Percentiles rank a stretch among this genome's conserved stretches.
Conservation (phyloP, 2,888 invertebrate species). For the Chrysina gloriosa region DNA sequence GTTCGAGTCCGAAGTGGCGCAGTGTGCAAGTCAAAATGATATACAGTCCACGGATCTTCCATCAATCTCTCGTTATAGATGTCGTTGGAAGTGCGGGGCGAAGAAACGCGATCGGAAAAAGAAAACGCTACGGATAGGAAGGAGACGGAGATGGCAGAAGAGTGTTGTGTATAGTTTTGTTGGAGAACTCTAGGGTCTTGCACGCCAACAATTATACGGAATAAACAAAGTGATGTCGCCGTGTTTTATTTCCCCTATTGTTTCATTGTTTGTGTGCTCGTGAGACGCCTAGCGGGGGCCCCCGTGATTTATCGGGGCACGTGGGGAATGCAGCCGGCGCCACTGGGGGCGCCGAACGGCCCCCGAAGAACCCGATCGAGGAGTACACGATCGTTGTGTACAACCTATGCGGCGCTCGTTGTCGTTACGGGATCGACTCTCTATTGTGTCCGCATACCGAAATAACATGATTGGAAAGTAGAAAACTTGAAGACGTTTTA, state of each 20-base stretch:
- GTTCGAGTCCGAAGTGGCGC: slow-evolving; percentile 35
- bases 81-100: slow-evolving; percentile 12
- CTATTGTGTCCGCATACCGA: slow-evolving; percentile 10
- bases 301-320: slow-evolving; percentile 66
- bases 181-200: slow-evolving; percentile 48
- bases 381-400: slow-evolving; percentile 23
- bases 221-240: slow-evolving; percentile 65
- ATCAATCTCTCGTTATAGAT: slow-evolving; percentile 40
- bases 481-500: background rate
- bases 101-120: slow-evolving; percentile 21
- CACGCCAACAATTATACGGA: slow-evolving; percentile 64
- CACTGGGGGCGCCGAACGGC: slow-evolving; percentile 64
- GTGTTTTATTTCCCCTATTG: slow-evolving; percentile 66
- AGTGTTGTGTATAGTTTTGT: slow-evolving; percentile 7
- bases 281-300: slow-evolving; percentile 64
- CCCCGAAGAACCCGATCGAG: slow-evolving; percentile 49
- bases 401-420: background rate
- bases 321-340: slow-evolving; percentile 65
- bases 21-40: slow-evolving; percentile 39
- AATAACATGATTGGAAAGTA: background rate
- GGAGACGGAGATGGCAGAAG: background rate
- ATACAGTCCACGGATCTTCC: slow-evolving; percentile 39
- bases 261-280: slow-evolving; percentile 65
- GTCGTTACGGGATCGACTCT: slow-evolving; percentile 3
- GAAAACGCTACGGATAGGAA: background rate